Conservation (phyloP, 35 echinoderm and acorn worm species). For the Ptychodera flava region DNA sequence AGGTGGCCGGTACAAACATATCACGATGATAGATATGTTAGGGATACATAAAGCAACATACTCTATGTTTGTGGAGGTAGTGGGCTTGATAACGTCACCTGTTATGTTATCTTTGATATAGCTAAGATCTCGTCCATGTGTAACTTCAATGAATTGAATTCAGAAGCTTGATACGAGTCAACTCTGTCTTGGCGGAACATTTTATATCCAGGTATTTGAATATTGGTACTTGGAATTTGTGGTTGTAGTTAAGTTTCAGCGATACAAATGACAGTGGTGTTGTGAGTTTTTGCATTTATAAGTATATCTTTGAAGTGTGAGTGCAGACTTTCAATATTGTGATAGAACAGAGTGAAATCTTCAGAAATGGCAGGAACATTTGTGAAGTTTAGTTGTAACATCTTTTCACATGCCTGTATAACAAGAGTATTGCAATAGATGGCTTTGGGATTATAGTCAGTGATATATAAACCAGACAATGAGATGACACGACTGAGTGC, state of each 20-base stretch:
- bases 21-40: too few species aligned
- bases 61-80: not conserved
- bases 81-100: not conserved
- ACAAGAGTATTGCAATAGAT: slow-evolving; percentile 35
- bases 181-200: slow-evolving; percentile 19
- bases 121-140: slow-evolving; percentile 38
- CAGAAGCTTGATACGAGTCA: slow-evolving; percentile 15
- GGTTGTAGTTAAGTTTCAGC: slow-evolving; percentile 36
- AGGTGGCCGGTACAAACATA: too few species aligned
- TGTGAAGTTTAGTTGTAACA: not conserved
- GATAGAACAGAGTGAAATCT: not conserved
- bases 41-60: slow-evolving; percentile 11
- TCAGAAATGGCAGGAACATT: not conserved
- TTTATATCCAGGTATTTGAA: not conserved
- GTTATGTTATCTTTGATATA: slow-evolving; percentile 7
- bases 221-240: not conserved
- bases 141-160: not conserved
- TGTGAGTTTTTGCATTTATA: slow-evolving; percentile 27
- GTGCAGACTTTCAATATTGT: slow-evolving; percentile 18
- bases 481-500: slow-evolving; percentile 21
- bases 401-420: not conserved
- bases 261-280: too few species aligned
- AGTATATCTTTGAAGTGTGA: slow-evolving; percentile 18
- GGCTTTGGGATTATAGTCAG: slow-evolving; percentile 13
- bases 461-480: slow-evolving; percentile 14